A percentile compares a stretch with the other conserved stretches of the same genome.
Evolutionary conservation across 2,797 vertebrate genomes (phyloP).

Genomic region (Morus bassanus): DNA sequence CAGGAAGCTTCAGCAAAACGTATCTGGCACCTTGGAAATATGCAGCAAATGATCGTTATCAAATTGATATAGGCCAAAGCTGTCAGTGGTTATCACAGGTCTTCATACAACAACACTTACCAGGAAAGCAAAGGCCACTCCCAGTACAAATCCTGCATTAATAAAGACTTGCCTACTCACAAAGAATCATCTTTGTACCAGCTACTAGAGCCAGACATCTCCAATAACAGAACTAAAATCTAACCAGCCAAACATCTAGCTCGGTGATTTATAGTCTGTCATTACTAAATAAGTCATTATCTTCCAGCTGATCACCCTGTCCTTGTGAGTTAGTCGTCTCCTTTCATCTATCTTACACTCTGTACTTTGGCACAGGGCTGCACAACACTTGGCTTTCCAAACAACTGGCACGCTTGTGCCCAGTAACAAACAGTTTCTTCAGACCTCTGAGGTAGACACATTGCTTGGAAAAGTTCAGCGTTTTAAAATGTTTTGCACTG

Average conservation of each 20-base stretch:
- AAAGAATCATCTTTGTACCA: not conserved
- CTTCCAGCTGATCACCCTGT: not conserved
- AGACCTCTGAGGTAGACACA: not conserved
- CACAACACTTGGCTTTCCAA: not conserved
- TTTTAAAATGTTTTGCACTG: not conserved
- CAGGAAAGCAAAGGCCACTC: not conserved
- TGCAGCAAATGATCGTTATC: not conserved
- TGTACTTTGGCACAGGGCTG: not conserved
- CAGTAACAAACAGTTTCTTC: not conserved
- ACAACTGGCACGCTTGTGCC: not conserved
- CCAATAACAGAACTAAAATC: not conserved
- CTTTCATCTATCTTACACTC: not conserved
- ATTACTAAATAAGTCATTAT: not conserved
- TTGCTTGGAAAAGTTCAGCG: not conserved
- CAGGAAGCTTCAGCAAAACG: not conserved
- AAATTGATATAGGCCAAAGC: not conserved
- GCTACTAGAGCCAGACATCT: not conserved
- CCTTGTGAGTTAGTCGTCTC: not conserved
- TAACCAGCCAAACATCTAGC: not conserved
- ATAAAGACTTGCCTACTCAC: not conserved
- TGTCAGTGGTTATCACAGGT: not conserved
- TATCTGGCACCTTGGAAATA: not conserved
- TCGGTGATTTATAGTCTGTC: not conserved
- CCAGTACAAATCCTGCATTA: not conserved
- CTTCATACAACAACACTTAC: not conserved